Conservation (phyloP, 2,113 vertebrate genomes). For the Bostrychus sinensis region DNA sequence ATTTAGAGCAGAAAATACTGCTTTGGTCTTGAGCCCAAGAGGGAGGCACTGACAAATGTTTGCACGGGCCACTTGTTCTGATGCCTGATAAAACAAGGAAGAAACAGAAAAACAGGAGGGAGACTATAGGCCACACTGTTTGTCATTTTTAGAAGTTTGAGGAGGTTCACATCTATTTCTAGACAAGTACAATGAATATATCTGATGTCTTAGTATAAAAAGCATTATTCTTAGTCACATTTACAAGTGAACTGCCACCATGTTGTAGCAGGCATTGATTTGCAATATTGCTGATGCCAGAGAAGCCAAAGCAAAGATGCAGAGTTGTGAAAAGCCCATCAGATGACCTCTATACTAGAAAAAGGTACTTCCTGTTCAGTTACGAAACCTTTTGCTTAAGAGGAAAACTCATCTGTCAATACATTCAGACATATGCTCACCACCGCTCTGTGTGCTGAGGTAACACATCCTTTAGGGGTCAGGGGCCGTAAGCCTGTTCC, state of each 20-base stretch:
- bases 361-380: slow-evolving; percentile 6
- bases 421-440: not conserved
- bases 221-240: slow-evolving; percentile 16
- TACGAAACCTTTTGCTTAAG: slow-evolving; percentile 9
- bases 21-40: slow-evolving; percentile 31
- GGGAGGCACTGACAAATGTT: slow-evolving; percentile 29
- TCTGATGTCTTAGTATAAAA: not conserved
- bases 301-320: slow-evolving; percentile 25
- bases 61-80: slow-evolving; percentile 36
- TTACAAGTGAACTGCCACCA: slow-evolving; percentile 14
- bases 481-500: not conserved
- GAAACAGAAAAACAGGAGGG: slow-evolving; percentile 52
- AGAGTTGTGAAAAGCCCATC: slow-evolving; percentile 35
- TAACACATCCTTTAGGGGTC: not conserved
- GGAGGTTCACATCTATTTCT: slow-evolving; percentile 13
- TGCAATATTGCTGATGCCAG: slow-evolving; percentile 39
- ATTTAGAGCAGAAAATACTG: slow-evolving; percentile 29
- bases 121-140: slow-evolving; percentile 32
- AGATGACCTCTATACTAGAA: slow-evolving; percentile 36
- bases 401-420: slow-evolving; percentile 10
- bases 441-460: not conserved
- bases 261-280: slow-evolving; percentile 33
- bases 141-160: slow-evolving; percentile 29
- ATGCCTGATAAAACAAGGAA: slow-evolving; percentile 46
- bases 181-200: not conserved